Evolutionary conservation across 2,888 invertebrate species (phyloP).

Genomic region (Camptogramma bilineatum): DNA sequence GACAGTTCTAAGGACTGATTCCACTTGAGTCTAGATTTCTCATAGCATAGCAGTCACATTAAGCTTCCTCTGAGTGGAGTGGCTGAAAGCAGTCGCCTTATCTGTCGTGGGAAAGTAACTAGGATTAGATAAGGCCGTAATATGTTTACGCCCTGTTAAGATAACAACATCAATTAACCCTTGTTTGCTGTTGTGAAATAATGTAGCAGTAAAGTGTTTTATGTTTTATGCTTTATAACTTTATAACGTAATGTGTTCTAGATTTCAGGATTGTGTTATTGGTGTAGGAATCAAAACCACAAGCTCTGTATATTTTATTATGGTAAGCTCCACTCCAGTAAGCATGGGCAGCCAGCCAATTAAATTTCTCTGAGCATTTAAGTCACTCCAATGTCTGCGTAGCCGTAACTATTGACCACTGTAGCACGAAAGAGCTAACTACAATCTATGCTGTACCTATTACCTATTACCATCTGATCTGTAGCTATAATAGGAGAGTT

Average conservation of each 20-base stretch:
- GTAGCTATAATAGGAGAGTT: too few species aligned
- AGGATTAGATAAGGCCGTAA: conserved; percentile 59
- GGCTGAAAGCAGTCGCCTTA: conserved; percentile 57
- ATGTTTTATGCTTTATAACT: neutral
- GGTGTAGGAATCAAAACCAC: too few species aligned
- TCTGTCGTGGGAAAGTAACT: conserved; percentile 66
- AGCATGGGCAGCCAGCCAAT: too few species aligned
- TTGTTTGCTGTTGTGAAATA: conserved; percentile 1
- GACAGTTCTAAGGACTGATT: neutral
- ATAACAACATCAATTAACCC: conserved; percentile 26
- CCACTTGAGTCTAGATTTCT: conserved; percentile 19
- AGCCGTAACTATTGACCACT: too few species aligned
- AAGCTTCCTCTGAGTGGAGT: conserved; percentile 20
- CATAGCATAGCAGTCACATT: conserved; percentile 8
- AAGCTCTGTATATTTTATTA: too few species aligned
- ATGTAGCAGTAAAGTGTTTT: neutral
- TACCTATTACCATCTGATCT: too few species aligned
- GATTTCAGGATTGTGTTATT: neutral
- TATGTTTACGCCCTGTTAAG: conserved; percentile 38
- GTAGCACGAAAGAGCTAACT: too few species aligned
- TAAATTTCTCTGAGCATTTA: too few species aligned
- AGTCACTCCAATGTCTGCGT: too few species aligned
- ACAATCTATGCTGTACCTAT: too few species aligned
- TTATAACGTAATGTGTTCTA: too few species aligned
- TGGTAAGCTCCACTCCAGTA: too few species aligned